Conservation (phyloP, 53 echinoderm and acorn worm species). For the Paelopatides confundens region DNA sequence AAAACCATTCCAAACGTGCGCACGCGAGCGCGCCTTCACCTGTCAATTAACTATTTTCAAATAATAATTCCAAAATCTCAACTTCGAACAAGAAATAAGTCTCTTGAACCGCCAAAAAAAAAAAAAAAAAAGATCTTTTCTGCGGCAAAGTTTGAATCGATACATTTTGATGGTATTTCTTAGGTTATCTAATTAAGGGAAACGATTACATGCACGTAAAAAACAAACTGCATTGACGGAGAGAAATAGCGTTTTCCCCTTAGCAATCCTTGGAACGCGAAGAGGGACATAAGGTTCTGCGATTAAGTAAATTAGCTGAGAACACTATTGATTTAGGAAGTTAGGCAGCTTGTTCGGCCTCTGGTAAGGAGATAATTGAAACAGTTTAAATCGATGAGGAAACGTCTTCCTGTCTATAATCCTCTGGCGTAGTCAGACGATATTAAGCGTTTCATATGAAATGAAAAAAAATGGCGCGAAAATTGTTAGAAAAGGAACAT, state of each 20-base stretch:
- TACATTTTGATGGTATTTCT: constrained; percentile 57
- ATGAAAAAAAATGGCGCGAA: constrained; percentile 28
- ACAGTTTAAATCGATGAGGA: constrained; percentile 52
- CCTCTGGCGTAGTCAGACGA: constrained; percentile 45
- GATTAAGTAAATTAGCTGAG: constrained; percentile 55
- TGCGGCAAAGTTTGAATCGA: constrained; percentile 47
- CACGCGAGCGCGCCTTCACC: constrained; percentile 44
- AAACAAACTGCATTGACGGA: constrained; percentile 36
- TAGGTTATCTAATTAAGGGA: constrained; percentile 56
- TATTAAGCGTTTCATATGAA: constrained; percentile 41
- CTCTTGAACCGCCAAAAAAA: constrained; percentile 40
- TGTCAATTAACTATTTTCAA: constrained; percentile 52
- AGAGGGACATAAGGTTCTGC: constrained; percentile 2
- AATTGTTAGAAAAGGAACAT: constrained; percentile 28
- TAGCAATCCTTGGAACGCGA: constrained; percentile 14
- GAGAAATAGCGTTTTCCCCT: constrained; percentile 1
- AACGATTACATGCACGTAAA: constrained; percentile 49
- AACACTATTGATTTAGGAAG: constrained; percentile 52
- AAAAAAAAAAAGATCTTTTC: constrained; percentile 36
- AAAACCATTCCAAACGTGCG: constrained; percentile 19
- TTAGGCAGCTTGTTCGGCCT: constrained; percentile 55
- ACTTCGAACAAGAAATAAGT: constrained; percentile 13
- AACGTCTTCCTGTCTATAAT: constrained; percentile 51
- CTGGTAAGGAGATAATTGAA: constrained; percentile 42
- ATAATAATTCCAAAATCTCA: constrained; percentile 39